Evolutionary conservation across 2,888 invertebrate species (phyloP), one percentile per base, ranked within the genome.

Genomic region (Tupiocoris notatus): DNA sequence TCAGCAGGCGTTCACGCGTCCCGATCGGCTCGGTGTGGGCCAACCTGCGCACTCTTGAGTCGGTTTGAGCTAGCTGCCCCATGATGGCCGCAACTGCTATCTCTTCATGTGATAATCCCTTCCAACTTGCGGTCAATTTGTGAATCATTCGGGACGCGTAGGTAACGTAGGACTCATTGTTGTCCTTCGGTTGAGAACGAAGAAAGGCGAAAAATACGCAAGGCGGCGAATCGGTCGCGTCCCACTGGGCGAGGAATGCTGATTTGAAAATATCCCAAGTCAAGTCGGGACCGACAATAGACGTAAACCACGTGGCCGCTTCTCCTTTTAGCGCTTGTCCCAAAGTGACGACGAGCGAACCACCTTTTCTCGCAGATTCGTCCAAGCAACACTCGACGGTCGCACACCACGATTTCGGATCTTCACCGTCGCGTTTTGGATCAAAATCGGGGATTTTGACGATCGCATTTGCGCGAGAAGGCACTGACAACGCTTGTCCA

Each of bases 261-360:
- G n/a, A n/a, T n/a, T n/a, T n/a, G n/a, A n/a, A n/a, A n/a, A n/a
- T n/a, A n/a, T n/a, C n/a, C n/a, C n/a, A n/a, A n/a, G n/a, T n/a
- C n/a, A n/a, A n/a, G n/a, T n/a, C n/a, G n/a, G n/a, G n/a, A n/a
- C n/a, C n/a, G n/a, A n/a, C n/a, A n/a, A n/a, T n/a, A 24, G 64
- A 64, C 16, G 64, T 64, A 16, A 64, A 64, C 64, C 64, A 64
- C 24, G 64, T 64, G 1, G 64, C 64, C 9, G 64, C 64, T 24
- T 64, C 64, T 16, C 64, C 64, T 24, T 64, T 64, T 24, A 64
- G n/a, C n/a, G 54, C 54, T 16, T 54, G 54, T 54, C 54, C 54
- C 7, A 54, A 16, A 12, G 54, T 16, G 54, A 54, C 54, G 7
- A 54, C 16, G 54, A 54, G 54, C 16, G 54, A 12, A 54, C 54